Percentiles rank a stretch among this genome's conserved stretches.
phyloP scores from a whole-genome alignment of 2,113 vertebrate genomes.

The Hirundichthys speculiger region DNA sequence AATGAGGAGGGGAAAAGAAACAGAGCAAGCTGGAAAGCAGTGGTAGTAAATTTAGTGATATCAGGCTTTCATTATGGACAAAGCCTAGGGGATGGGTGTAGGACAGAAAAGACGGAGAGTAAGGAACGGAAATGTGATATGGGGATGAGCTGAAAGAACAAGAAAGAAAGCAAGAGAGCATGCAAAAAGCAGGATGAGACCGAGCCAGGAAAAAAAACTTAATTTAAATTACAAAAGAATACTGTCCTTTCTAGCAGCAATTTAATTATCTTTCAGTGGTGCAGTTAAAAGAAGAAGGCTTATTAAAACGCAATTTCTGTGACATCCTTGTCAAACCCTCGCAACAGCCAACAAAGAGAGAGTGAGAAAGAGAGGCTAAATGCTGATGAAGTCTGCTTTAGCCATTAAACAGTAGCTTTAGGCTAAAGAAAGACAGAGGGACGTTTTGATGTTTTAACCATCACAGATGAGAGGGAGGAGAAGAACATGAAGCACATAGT shows the following conservation, averaged over 20 bases:
- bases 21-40: slow-evolving; percentile 41
- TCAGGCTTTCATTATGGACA: slow-evolving; percentile 79
- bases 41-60: slow-evolving; percentile 74
- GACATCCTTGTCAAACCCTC: slow-evolving; percentile 83
- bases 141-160: slow-evolving; percentile 62
- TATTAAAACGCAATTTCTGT: slow-evolving; percentile 87
- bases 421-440: slow-evolving; percentile 80
- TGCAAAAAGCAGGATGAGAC: slow-evolving; percentile 59
- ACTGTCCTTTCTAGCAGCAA: slow-evolving; percentile 79
- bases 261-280: slow-evolving; percentile 84
- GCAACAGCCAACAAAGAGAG: slow-evolving; percentile 52
- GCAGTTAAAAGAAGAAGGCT: slow-evolving; percentile 82
- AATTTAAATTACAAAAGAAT: slow-evolving; percentile 89
- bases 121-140: slow-evolving; percentile 66
- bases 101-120: slow-evolving; percentile 42
- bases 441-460: slow-evolving; percentile 84
- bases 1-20: slow-evolving; percentile 36
- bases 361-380: slow-evolving; percentile 61
- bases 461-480: slow-evolving; percentile 75
- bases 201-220: slow-evolving; percentile 65
- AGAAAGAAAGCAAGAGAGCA: slow-evolving; percentile 57
- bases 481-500: slow-evolving; percentile 65
- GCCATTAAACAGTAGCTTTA: slow-evolving; percentile 85
- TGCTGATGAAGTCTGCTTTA: slow-evolving; percentile 80
- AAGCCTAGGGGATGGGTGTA: slow-evolving; percentile 62